These are phyloP conservation scores for Acanthacorydalis orientalis DNA, from an alignment of 2,888 invertebrate genomes.

Conservation along the genomic window DNA sequence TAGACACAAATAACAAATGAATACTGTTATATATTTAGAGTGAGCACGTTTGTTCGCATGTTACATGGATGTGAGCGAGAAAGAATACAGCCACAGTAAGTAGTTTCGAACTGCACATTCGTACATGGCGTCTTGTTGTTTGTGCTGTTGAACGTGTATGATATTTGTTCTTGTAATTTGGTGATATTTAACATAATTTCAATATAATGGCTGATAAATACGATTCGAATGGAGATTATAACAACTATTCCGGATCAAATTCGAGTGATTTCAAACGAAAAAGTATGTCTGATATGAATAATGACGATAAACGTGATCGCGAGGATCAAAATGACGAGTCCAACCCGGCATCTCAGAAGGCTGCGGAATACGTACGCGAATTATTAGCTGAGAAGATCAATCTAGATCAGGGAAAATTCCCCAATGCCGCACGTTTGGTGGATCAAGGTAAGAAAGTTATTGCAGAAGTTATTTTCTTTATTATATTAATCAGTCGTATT, in stretches of 20 bases:
- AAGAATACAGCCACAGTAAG: too few species aligned
- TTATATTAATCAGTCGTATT: too few species aligned
- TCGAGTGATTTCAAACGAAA: constrained; percentile 22
- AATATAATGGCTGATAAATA: constrained; percentile 22
- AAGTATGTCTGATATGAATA: constrained; percentile 12
- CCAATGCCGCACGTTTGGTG: constrained; percentile 49
- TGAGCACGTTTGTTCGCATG: too few species aligned
- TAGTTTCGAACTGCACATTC: background rate
- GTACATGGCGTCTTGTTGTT: constrained; percentile 7
- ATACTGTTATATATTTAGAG: too few species aligned
- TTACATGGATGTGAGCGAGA: too few species aligned
- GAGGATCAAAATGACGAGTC: constrained; percentile 31
- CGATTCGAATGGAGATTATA: constrained; percentile 23
- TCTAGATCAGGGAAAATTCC: constrained; percentile 47
- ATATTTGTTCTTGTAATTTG: constrained; percentile 4
- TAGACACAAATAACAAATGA: too few species aligned
- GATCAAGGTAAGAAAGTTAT: constrained; percentile 44
- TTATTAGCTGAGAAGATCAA: constrained; percentile 52
- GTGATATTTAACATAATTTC: background rate
- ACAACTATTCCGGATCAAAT: constrained; percentile 15
- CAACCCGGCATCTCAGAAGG: constrained; percentile 47
- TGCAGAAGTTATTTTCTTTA: too few species aligned
- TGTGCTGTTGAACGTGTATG: constrained; percentile 5
- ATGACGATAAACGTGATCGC: constrained; percentile 23
- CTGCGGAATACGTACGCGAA: constrained; percentile 61